These are phyloP conservation scores for Dipodomys stephensi DNA, from an alignment of 2,113 vertebrate species.

Conservation along the genomic window DNA sequence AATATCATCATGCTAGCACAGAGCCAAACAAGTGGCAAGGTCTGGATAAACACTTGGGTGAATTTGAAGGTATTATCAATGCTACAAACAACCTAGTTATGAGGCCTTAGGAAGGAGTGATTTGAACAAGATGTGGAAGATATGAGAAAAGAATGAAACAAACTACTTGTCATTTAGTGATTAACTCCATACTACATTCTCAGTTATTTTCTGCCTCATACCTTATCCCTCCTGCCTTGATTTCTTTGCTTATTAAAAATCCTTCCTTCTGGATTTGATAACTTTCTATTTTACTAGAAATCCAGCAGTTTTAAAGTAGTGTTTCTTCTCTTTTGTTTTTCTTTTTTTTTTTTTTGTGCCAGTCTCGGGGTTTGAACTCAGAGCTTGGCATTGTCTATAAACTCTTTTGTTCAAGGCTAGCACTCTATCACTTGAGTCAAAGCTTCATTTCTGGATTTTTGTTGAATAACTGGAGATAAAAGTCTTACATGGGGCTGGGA, in stretches of 20 bases:
- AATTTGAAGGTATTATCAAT: conserved; percentile 31
- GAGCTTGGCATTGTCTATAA: too few species aligned
- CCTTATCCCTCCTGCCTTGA: not conserved
- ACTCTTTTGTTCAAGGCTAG: too few species aligned
- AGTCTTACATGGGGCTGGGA: too few species aligned
- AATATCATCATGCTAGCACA: not conserved
- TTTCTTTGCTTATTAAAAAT: not conserved
- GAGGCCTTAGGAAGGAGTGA: conserved; percentile 18
- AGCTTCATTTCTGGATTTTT: too few species aligned
- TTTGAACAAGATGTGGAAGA: conserved; percentile 12
- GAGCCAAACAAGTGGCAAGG: not conserved
- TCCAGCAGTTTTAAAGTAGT: not conserved
- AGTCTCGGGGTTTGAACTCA: too few species aligned
- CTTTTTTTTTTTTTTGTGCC: too few species aligned
- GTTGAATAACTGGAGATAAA: too few species aligned
- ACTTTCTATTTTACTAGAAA: not conserved
- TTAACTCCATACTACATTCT: not conserved
- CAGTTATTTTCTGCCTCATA: not conserved
- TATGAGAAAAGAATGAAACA: not conserved
- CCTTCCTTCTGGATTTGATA: not conserved
- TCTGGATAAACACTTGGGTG: conserved; percentile 8
- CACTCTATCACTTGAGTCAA: too few species aligned
- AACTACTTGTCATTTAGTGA: not conserved
- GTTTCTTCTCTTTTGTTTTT: too few species aligned
- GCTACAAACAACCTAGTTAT: not conserved